phyloP scores from a whole-genome alignment of 2,888 invertebrate species.

The Pachycephus smyrnensis region DNA sequence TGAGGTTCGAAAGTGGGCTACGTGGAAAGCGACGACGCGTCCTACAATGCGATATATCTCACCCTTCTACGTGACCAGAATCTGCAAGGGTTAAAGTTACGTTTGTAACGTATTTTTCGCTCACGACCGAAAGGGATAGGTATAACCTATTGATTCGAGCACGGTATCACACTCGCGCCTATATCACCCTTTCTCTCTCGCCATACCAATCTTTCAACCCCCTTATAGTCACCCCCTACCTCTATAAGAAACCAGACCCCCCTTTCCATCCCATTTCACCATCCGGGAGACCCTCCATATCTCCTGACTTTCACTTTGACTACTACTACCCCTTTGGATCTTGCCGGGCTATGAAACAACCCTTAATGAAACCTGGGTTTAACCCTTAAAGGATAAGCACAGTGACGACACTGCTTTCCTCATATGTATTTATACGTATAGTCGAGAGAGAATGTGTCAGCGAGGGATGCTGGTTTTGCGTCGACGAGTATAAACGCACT shows the following conservation, averaged over 20 bases:
- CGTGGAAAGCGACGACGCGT: conserved; percentile 51
- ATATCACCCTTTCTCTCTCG: too few relatives aligned
- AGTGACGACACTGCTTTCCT: not conserved
- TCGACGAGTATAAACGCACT: not conserved
- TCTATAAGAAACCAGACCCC: too few relatives aligned
- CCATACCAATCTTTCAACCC: too few relatives aligned
- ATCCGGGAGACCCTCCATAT: not conserved
- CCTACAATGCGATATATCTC: conserved; percentile 60
- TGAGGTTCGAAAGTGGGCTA: conserved; percentile 64
- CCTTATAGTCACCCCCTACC: too few relatives aligned
- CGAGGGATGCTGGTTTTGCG: not conserved
- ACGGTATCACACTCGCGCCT: not conserved
- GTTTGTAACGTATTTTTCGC: conserved; percentile 1
- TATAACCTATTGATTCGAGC: not conserved
- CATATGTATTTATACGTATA: not conserved
- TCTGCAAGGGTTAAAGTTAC: conserved; percentile 57
- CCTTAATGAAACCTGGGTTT: not conserved
- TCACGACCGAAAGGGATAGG: not conserved
- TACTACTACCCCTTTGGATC: not conserved
- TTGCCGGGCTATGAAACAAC: not conserved
- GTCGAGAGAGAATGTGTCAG: not conserved
- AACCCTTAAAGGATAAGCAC: not conserved
- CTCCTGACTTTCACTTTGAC: not conserved
- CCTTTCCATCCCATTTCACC: too few relatives aligned
- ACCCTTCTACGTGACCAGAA: conserved; percentile 61